Evolutionary conservation across 2,888 invertebrate genomes (phyloP), one percentile per base, ranked within the genome.

Genomic region (Campoplex capitator): DNA sequence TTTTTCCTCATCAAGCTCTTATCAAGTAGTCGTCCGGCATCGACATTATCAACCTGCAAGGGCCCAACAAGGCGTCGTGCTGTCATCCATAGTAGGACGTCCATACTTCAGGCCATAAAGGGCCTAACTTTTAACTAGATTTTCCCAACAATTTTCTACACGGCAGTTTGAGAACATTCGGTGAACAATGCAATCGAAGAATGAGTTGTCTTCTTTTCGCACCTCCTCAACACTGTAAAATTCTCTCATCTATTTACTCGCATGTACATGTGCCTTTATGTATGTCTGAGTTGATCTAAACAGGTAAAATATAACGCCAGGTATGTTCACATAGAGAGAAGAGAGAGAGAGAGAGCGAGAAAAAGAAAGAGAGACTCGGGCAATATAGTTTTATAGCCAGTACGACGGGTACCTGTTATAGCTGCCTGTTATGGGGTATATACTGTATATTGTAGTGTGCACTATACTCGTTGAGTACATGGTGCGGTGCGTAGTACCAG

Each of bases 401-500:
- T 67, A 74, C 56, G 74, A 77, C 78, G 81, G 86, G 86, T 86
- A 83, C 83, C 83, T 86, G 86, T 86, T 79, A 82, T 82, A 74
- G 82, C 45, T 75, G 79, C 74, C 82, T 68, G 67, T 78, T 65
- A 75, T 79, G 78, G 74, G 65, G 42, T 65, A 45, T 75, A 32
- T 51, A 78, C 65, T n/a, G 54, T 81, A 67, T 65, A 68, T 68
- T 73, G 62, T 74, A 56, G 45, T 45, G 75, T 45, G 82, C 68
- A 75, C n/a, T 68, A 82, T 81, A 75, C 77, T 71, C 75, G 82
- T 77, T 81, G 67, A 68, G 74, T 84, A 68, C 54, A 83, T 9
- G 74, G 78, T 82, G 81, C 74, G 77, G 87, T 84, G 62, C 84
- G 87, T 74, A 86, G 86, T 88, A 88, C 88, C 86, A 86, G 88